Percentiles rank a stretch among this genome's conserved stretches.
Conservation (phyloP, 1,140 invertebrate species). For the Dinothrombium tinctorium region DNA sequence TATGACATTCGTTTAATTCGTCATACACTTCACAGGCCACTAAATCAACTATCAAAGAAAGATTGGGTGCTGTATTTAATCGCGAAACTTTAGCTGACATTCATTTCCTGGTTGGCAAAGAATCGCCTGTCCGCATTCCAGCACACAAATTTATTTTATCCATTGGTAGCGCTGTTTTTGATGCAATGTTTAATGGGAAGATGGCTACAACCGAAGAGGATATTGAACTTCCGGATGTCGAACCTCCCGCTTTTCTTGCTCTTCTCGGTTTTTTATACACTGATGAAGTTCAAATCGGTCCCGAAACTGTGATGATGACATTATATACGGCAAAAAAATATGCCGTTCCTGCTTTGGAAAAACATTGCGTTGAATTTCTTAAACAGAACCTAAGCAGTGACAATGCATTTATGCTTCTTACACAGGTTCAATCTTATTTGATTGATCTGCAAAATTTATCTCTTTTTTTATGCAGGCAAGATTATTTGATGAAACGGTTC, state of each 20-base stretch:
- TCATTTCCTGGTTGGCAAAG: constrained; percentile 44
- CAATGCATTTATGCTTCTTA: constrained; percentile 62
- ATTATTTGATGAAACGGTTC: constrained; percentile 49
- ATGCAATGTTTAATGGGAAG: constrained; percentile 63
- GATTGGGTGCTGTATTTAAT: constrained; percentile 51
- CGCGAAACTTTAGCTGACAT: constrained; percentile 57
- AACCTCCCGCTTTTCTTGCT: constrained; percentile 46
- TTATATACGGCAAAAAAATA: constrained; percentile 70
- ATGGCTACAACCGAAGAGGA: constrained; percentile 22
- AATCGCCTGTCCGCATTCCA: constrained; percentile 42
- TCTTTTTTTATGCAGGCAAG: constrained; percentile 26
- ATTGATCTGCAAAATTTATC: not conserved
- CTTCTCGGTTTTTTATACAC: constrained; percentile 50
- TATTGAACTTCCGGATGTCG: constrained; percentile 57
- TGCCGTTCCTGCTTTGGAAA: constrained; percentile 52
- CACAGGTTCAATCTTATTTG: constrained; percentile 21
- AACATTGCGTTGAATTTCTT: constrained; percentile 60
- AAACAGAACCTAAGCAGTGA: constrained; percentile 50
- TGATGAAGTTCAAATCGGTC: constrained; percentile 59
- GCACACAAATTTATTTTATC: constrained; percentile 62
- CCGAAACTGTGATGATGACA: constrained; percentile 65
- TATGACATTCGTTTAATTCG: no score
- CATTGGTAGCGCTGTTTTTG: constrained; percentile 57
- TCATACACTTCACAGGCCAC: not conserved
- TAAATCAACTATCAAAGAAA: not conserved